phyloP scores from a whole-genome alignment of 2,888 invertebrate genomes.

The Peribatodes rhomboidaria region DNA sequence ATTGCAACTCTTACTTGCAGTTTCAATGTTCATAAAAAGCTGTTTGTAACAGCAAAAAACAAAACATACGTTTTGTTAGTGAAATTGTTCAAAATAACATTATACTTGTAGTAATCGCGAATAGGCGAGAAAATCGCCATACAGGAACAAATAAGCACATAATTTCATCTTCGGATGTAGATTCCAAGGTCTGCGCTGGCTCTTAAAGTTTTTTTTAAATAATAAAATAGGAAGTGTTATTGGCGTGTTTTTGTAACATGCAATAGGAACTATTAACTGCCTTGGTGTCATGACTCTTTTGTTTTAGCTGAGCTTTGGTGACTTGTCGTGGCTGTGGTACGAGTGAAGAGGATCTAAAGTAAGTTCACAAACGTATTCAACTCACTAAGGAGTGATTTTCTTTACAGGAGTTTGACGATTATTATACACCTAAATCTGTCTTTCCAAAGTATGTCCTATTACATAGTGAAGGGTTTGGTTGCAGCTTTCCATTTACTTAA shows the following conservation, averaged over 20 bases:
- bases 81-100: neutral
- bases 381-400: neutral
- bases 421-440: too few species aligned
- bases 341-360: neutral
- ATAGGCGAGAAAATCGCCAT: slow-evolving; percentile 1
- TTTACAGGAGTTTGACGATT: too few species aligned
- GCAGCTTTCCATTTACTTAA: neutral
- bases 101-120: neutral
- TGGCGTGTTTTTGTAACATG: neutral
- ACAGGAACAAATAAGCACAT: slow-evolving; percentile 27
- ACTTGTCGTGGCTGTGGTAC: neutral
- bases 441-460: too few species aligned
- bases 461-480: too few species aligned
- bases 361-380: too few species aligned
- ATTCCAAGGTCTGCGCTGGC: neutral
- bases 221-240: too few species aligned
- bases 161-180: neutral
- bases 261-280: neutral
- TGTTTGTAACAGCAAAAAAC: too few species aligned
- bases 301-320: slow-evolving; percentile 2
- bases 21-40: too few species aligned
- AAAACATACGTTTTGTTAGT: neutral
- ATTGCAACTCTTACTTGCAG: too few species aligned
- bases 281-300: neutral
- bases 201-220: too few species aligned